A percentile compares a stretch with the other conserved stretches of the same genome.
phyloP scores from a whole-genome alignment of 2,888 invertebrate genomes.

The Panopea generosa region DNA sequence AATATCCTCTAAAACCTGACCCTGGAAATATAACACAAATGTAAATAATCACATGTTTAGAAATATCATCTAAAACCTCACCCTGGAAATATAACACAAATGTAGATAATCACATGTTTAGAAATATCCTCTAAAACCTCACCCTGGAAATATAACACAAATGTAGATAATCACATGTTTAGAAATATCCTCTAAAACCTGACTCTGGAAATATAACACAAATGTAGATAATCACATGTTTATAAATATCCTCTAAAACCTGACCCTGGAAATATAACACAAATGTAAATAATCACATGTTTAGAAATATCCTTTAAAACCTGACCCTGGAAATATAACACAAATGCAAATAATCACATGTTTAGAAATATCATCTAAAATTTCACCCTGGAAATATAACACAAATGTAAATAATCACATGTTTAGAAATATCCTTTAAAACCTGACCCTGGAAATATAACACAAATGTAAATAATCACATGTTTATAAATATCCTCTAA shows the following conservation, averaged over 20 bases:
- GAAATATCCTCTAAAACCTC: constrained; percentile 91
- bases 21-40: constrained; percentile 88
- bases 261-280: constrained; percentile 89
- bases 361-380: too few species aligned
- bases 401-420: too few species aligned
- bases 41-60: constrained; percentile 89
- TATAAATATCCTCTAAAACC: constrained; percentile 91
- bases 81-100: constrained; percentile 97
- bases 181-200: constrained; percentile 95
- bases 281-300: too few species aligned
- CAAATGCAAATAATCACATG: too few species aligned
- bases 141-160: constrained; percentile 88
- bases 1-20: constrained; percentile 90
- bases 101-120: constrained; percentile 96
- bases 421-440: too few species aligned
- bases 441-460: too few species aligned
- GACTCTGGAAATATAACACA: constrained; percentile 95
- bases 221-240: constrained; percentile 98
- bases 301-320: too few species aligned
- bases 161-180: constrained; percentile 88
- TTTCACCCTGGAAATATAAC: too few species aligned
- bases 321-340: too few species aligned
- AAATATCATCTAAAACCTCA: constrained; percentile 95
- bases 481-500: too few species aligned
- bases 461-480: too few species aligned